Evolutionary conservation across 2,797 vertebrate genomes (phyloP), one percentile per base, ranked within the genome.

Genomic region (Sebastes reedi): DNA sequence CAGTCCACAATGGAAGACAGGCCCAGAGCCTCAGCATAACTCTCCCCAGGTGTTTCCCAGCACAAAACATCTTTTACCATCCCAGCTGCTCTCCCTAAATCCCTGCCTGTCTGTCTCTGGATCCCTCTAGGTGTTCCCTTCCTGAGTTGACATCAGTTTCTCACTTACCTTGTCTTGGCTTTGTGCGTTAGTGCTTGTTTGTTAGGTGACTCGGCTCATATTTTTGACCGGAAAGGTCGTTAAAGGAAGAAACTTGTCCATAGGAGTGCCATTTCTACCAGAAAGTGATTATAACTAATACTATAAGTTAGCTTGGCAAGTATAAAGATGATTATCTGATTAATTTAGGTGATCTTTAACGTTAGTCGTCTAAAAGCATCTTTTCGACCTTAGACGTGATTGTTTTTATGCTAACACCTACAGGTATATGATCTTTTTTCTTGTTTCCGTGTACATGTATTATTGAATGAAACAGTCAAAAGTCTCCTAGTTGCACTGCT

Each of bases 31-130:
- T 80, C 50, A n/a, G 83, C 82, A 58, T 91, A 91, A 92, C 83
- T 82, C 89, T 87, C 84, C 90, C 87, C 93, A 94, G 90, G 92
- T 93, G 91, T 87, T 91, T 84, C 84, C 74, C 77, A 72, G 78
- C 86, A 84, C 87, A 89, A 93, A 92, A 88, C 89, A 85, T 87
- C 29, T 91, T 91, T 91, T 73, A 90, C 78, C 83, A 84, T 90
- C 68, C 75, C 88, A 92, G 88, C 90, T 92, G 89, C 89, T 82
- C 79, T 12, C 78, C 67, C 71, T 86, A 82, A 92, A 88, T 74
- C 87, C 81, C 80, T 69, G 84, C 66, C 50, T 32, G 67, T 55
- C 68, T 72, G 82, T 89, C 76, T 67, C 36, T 75, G 74, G 39
- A 66, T 75, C 66, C 55, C 60, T 74, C 61, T 71, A 36, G 59